Conservation (phyloP, 1,140 invertebrate genomes). For the Chironomus striatipennis region DNA sequence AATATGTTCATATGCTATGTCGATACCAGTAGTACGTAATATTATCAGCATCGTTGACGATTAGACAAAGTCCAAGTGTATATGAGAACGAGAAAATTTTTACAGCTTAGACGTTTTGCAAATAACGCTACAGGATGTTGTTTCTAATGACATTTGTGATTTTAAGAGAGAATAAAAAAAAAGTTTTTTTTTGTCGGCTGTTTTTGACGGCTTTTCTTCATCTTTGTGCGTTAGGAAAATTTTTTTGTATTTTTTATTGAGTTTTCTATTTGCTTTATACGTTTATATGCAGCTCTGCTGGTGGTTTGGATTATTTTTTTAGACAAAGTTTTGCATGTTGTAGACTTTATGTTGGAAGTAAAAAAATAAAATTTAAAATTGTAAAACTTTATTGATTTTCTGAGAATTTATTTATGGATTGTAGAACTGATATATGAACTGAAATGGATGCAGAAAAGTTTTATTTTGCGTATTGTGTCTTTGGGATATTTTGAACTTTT, state of each 20-base stretch:
- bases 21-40: neutral
- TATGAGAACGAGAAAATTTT: neutral
- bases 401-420: too few species aligned
- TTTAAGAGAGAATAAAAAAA: neutral
- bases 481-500: too few species aligned
- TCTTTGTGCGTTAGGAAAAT: too few species aligned
- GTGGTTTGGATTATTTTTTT: too few species aligned
- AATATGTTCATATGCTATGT: neutral
- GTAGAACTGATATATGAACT: too few species aligned
- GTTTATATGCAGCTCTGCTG: neutral
- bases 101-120: neutral
- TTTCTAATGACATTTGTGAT: slow-evolving; percentile 20
- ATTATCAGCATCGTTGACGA: neutral
- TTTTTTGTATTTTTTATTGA: neutral
- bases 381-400: too few species aligned
- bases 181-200: neutral
- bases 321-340: too few species aligned
- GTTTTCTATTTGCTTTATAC: neutral
- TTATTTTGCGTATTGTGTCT: too few species aligned
- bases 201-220: neutral
- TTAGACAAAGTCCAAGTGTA: neutral
- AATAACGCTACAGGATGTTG: slow-evolving; percentile 19
- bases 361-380: too few species aligned
- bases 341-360: too few species aligned
- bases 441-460: too few species aligned